Evolutionary conservation across 1,140 invertebrate species (phyloP).

Genomic region (Spodoptera frugiperda): DNA sequence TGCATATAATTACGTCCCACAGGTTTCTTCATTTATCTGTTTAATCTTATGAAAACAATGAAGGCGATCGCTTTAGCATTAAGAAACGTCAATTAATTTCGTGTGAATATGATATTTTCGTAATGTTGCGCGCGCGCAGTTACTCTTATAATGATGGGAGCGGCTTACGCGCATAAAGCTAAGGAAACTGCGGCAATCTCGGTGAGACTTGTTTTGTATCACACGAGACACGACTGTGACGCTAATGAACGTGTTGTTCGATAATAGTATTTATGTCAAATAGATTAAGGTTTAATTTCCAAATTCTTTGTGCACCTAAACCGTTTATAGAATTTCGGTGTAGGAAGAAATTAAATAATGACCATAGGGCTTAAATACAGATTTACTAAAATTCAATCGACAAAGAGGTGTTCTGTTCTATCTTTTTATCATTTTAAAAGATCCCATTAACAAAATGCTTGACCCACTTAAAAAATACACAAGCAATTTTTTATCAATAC

Average conservation of each 20-base stretch:
- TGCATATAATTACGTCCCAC: constrained; percentile 28
- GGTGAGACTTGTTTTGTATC: constrained; percentile 33
- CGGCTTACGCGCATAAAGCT: constrained; percentile 11
- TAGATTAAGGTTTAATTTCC: too few relatives aligned
- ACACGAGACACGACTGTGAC: constrained; percentile 16
- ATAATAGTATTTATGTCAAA: too few relatives aligned
- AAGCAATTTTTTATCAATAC: too few relatives aligned
- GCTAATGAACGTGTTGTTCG: background rate
- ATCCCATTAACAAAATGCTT: too few relatives aligned
- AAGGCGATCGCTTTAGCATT: constrained; percentile 34
- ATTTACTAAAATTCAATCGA: too few relatives aligned
- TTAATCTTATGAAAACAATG: constrained; percentile 48
- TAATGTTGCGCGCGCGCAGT: constrained; percentile 36
- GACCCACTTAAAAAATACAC: too few relatives aligned
- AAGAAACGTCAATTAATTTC: constrained; percentile 49
- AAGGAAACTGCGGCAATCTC: constrained; percentile 23
- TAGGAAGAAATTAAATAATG: too few relatives aligned
- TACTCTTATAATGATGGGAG: constrained; percentile 34
- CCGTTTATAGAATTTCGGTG: too few relatives aligned
- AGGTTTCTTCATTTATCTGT: constrained; percentile 31
- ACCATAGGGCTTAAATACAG: too few relatives aligned
- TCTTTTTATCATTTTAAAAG: too few relatives aligned
- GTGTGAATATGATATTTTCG: constrained; percentile 49
- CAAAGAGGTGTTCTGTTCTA: too few relatives aligned
- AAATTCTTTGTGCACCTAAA: too few relatives aligned